Evolutionary conservation across 2,797 vertebrate species (phyloP), one percentile per base, ranked within the genome.

Genomic region (Malurus splendens): DNA sequence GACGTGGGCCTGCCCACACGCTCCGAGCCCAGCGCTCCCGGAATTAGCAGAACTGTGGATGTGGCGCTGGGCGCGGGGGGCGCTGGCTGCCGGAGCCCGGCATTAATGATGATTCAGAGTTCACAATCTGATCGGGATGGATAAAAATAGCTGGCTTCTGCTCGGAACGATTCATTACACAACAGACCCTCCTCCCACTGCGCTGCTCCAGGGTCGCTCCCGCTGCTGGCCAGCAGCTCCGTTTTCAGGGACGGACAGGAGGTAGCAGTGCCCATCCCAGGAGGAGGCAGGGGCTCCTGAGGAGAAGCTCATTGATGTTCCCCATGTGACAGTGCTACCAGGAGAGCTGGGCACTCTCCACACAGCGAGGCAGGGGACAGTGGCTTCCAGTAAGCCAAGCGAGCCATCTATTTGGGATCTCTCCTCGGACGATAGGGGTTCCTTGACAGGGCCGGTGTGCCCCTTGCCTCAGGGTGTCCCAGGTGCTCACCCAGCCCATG

Each of bases 81-180:
- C 62, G 28, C 86, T 16, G 48, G 72, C 88, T 95, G 81, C 93
- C 90, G 47, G 73, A 81, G 87, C 44, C 48, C 78, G 73, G 85
- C 90, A 94, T 94, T 95, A 94, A 92, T 86, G 92, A 95, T 95
- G 95, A 96, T 89, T 96, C 96, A 96, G 88, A 92, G 90, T 90
- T 92, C 90, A 87, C 85, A 93, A 89, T 92, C 90, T 92, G 89
- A 95, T 94, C 52, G 15, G 47, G 18, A 54, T 33, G 14, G 83
- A 94, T 80, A 96, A 96, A 96, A 96, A 96, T 95, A 96, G 76
- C 57, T 4, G 3, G 54, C 47, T 88, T 67, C 93, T 81, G 45
- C 94, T 92, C 42, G n/a, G 93, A 93, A 95, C 92, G 80, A 90
- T 79, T 86, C 78, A 76, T 93, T 94, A 68, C 25, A 95, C 88